These are phyloP conservation scores for Amblyopsis rosae DNA, from an alignment of 2,113 vertebrate genomes.

Conservation along the genomic window DNA sequence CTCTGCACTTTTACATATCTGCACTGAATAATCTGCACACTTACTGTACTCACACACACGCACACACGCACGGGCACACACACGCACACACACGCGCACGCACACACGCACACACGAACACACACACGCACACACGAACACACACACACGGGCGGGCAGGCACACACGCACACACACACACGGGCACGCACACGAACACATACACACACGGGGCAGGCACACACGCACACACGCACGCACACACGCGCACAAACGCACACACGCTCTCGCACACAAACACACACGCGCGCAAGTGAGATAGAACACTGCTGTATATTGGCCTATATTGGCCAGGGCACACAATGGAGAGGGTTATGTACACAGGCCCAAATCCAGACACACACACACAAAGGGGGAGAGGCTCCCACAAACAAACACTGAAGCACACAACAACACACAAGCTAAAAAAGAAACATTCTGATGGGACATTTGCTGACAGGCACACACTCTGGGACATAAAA, in stretches of 20 bases:
- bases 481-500: slow-evolving; percentile 71
- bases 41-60: slow-evolving; percentile 52
- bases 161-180: slow-evolving; percentile 35
- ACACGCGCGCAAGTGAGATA: slow-evolving; percentile 9
- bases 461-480: slow-evolving; percentile 69
- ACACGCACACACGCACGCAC: slow-evolving; percentile 23
- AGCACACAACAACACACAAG: slow-evolving; percentile 59
- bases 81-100: slow-evolving; percentile 36
- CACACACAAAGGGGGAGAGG: slow-evolving; percentile 16
- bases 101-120: slow-evolving; percentile 9
- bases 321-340: slow-evolving; percentile 47
- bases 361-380: slow-evolving; percentile 40
- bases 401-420: slow-evolving; percentile 6
- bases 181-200: no score
- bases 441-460: slow-evolving; percentile 58
- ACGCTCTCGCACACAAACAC: slow-evolving; percentile 24
- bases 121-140: slow-evolving; percentile 42
- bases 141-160: slow-evolving; percentile 39
- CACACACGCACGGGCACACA: slow-evolving; percentile 34
- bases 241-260: slow-evolving; percentile 41
- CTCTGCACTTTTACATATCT: slow-evolving; percentile 57
- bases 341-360: slow-evolving; percentile 58
- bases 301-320: slow-evolving; percentile 44
- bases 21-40: slow-evolving; percentile 63
- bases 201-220: slow-evolving; percentile 55